A percentile compares a stretch with the other conserved stretches of the same genome.
These are phyloP conservation scores for Strigops habroptila DNA, from an alignment of 2,113 vertebrate genomes.

Conservation along the genomic window DNA sequence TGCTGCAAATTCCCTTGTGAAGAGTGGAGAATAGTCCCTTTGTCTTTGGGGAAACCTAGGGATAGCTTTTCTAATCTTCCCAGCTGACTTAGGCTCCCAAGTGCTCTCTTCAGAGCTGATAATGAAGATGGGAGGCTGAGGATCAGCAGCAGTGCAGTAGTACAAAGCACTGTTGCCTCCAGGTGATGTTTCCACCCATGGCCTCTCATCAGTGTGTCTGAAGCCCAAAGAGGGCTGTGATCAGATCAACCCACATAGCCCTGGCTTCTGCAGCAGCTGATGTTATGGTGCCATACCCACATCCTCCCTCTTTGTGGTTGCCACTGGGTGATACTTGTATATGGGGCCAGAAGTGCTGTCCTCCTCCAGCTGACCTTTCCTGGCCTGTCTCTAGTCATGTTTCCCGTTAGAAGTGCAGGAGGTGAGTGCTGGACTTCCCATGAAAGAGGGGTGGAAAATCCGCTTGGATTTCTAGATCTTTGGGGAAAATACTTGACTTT, in stretches of 20 bases:
- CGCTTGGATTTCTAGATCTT: background rate
- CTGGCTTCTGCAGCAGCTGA: background rate
- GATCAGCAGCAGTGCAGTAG: background rate
- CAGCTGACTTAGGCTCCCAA: background rate
- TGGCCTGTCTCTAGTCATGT: background rate
- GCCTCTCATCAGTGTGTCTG: background rate
- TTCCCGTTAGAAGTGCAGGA: background rate
- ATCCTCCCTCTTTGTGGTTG: background rate
- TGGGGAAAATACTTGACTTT: background rate
- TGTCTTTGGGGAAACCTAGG: background rate
- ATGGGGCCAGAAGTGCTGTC: background rate
- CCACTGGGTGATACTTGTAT: background rate
- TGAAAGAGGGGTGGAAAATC: accelerated
- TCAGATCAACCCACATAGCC: background rate
- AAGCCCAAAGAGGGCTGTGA: background rate
- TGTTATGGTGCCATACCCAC: background rate
- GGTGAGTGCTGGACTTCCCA: background rate
- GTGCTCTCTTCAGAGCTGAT: conserved; percentile 9
- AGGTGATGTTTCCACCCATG: background rate
- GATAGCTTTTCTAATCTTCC: conserved; percentile 11
- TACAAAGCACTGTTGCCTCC: background rate
- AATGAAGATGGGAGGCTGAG: background rate
- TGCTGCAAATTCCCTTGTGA: background rate
- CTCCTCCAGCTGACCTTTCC: background rate
- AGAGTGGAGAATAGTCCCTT: background rate